Base-by-base conservation (phyloP, 2,888 invertebrate species). In the Dendrolimus houi region DNA sequence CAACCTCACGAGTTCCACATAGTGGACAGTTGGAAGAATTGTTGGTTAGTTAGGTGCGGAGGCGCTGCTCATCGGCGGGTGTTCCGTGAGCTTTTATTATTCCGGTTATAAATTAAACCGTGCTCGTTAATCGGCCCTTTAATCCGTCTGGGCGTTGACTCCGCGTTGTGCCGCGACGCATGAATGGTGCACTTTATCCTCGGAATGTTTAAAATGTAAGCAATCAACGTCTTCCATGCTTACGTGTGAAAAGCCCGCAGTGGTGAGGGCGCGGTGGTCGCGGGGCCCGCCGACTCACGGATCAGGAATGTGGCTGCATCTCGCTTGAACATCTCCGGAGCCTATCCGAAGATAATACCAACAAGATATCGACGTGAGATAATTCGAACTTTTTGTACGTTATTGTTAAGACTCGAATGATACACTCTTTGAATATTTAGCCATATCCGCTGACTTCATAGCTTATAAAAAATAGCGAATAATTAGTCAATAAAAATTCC, bases 401-500 rank as follows among this genome's bases (percentile, higher is more conserved):
- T 85, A 87, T 87, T 87, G 87, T 88, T 85, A 29, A 83, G 79
- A 85, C 82, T 83, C 84, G 82, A 84, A 82, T 89, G 90, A 89
- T 87, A 89, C 89, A 89, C 88, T 81, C 83, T 79, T 85, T 83
- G 89, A 90, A 89, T 89, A 90, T 89, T 89, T 87, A 89, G 87
- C 83, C 79, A 88, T 89, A 87, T 90, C 90, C 89, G 89, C 87
- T 89, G 87, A 88, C 84, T 88, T 88, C 88, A 88, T 83, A 83
- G 79, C 80, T 75, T 82, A 81, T 81, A 87, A 88, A 88, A 88
- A 88, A 86, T 84, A 75, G 78, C 83, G 85, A 88, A 89, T 89
- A 89, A 89, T 89, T 89, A 89, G 87, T 87, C 87, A 86, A 90
- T 90, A 89, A 88, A 90, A 89, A 89, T 90, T 89, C 90, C 87